phyloP scores from a whole-genome alignment of 2,113 vertebrate species.

The Scomber colias region DNA sequence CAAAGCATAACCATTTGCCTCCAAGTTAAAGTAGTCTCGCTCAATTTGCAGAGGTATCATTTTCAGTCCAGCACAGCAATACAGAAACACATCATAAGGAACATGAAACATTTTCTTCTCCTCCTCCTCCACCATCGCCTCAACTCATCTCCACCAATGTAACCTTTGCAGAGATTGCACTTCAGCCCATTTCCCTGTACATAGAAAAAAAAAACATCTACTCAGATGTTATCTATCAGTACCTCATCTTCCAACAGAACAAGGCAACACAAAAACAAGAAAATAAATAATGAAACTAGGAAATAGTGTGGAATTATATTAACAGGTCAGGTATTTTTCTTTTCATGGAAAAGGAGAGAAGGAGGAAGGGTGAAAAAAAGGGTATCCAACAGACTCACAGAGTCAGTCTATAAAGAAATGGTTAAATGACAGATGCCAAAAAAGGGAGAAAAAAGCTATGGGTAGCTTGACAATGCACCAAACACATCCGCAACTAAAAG shows the following conservation, averaged over 20 bases:
- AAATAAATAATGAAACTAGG: conserved; percentile 63
- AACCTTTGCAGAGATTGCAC: conserved; percentile 75
- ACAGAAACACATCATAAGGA: conserved; percentile 68
- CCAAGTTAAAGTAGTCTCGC: conserved; percentile 68
- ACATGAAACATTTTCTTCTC: conserved; percentile 71
- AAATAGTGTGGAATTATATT: conserved; percentile 59
- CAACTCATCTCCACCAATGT: conserved; percentile 69
- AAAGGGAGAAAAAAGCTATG: conserved; percentile 28
- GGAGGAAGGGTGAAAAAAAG: not conserved
- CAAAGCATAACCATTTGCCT: conserved; percentile 75
- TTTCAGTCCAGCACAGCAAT: conserved; percentile 63
- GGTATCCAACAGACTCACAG: not conserved
- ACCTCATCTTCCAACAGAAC: conserved; percentile 62
- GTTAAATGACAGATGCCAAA: conserved; percentile 76
- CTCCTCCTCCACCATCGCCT: conserved; percentile 41
- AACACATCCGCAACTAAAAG: conserved; percentile 85
- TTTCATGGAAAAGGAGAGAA: not conserved
- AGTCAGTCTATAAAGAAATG: conserved; percentile 47
- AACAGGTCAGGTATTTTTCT: conserved; percentile 27
- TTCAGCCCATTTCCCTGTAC: conserved; percentile 74
- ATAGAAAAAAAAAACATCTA: conserved; percentile 49
- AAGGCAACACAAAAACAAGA: conserved; percentile 51
- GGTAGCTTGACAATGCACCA: conserved; percentile 84
- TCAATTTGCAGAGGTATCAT: conserved; percentile 68
- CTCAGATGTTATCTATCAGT: conserved; percentile 58